Evolutionary conservation across 2,888 invertebrate species (phyloP), one percentile per base, ranked within the genome.

Genomic region (Dasypogon diadema): DNA sequence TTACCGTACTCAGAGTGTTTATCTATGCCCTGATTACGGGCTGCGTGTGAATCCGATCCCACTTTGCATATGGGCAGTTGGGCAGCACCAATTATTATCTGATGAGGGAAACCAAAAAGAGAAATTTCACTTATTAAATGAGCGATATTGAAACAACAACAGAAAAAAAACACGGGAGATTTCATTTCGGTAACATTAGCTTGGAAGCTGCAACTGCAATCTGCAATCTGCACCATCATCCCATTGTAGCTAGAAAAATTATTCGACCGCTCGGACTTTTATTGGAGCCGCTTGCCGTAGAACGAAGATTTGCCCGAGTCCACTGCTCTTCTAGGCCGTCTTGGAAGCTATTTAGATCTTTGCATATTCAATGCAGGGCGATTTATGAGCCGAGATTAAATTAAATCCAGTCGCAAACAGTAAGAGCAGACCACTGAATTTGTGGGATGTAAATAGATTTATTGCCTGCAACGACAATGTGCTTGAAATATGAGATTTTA

Each of bases 1-100:
- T 12, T 48, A 48, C 48, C 48, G 48, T 48, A 48, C 48, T 14
- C 5, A 4, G n/a, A 16, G 16, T 16, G 12, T 16, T 37, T 48
- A 48, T 48, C 48, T 48, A 48, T 48, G 48, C 48, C 48, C 48
- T 48, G 48, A 48, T 48, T 48, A n/a, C 48, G 48, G 48, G 3
- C 48, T 16, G 48, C 16, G 48, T 48, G 48, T n/a, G 48, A 48
- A 16, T 48, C 30, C 12, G 12, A 3, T 48, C n/a, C 12, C 4
- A 16, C 16, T 48, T 48, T 48, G 48, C 48, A 48, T 48, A 48
- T 48, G 48, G 48, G 48, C 48, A 48, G 3, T n/a, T 48, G 48
- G 48, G 48, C 48, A 48, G 3, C 48, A n/a, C 48, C 12, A 48
- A 48, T 48, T 48, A 48, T 48, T 48, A 48, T 16, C 48, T 14